Conservation (phyloP, 2,797 vertebrate species). For the Mormyrops boulengeri region DNA sequence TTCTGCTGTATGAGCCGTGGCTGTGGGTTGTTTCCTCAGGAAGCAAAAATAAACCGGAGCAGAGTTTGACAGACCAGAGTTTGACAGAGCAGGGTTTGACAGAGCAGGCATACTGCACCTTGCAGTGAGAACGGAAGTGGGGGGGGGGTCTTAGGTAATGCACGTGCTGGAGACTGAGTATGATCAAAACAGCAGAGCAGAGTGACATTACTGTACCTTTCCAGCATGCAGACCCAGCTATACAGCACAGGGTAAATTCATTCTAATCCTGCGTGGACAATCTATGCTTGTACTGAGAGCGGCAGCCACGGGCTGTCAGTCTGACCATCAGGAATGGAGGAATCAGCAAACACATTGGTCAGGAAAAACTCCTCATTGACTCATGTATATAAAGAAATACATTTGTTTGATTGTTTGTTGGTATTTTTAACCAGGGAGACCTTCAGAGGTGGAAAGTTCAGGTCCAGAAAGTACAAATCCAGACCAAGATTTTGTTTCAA, state of each 20-base stretch:
- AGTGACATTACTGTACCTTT: neutral
- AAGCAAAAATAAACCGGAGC: slow-evolving; percentile 28
- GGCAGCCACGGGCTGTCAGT: neutral
- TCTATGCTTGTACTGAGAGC: neutral
- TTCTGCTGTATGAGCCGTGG: slow-evolving; percentile 37
- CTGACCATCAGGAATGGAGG: neutral
- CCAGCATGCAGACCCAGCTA: neutral
- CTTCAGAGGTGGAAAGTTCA: neutral
- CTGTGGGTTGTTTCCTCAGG: slow-evolving; percentile 46
- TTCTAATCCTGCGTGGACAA: neutral
- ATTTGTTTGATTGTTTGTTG: neutral
- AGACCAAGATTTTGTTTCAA: too few relatives aligned
- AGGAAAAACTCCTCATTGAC: neutral
- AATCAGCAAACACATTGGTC: neutral
- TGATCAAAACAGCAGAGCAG: neutral
- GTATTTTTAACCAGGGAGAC: neutral
- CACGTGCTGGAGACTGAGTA: neutral
- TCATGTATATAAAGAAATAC: neutral
- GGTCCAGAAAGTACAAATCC: too few relatives aligned
- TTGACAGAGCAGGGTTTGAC: neutral
- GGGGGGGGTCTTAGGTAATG: neutral
- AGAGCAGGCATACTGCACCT: neutral
- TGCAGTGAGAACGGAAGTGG: neutral
- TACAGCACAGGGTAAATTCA: neutral
- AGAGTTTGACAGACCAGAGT: neutral